A percentile compares a stretch with the other conserved stretches of the same genome.
Conservation (phyloP, 2,797 vertebrate genomes). For the Balearica regulorum region DNA sequence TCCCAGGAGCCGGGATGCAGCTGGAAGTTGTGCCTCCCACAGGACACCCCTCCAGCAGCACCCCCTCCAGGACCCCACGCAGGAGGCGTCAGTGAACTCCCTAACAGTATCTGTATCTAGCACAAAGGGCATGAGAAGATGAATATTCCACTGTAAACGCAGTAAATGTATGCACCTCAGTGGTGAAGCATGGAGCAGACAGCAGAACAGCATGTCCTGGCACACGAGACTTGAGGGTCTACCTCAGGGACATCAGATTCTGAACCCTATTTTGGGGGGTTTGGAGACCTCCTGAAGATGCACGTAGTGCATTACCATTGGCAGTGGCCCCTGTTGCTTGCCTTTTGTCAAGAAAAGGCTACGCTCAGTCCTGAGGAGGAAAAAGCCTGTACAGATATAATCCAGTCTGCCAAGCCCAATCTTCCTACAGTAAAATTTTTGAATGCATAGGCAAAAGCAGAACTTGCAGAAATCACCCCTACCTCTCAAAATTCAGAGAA, state of each 20-base stretch:
- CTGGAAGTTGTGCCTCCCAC: background rate
- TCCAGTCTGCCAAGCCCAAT: background rate
- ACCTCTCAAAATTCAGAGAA: background rate
- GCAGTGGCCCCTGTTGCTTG: background rate
- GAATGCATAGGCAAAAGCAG: background rate
- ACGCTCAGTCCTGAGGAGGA: background rate
- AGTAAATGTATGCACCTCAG: background rate
- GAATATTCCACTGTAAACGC: background rate
- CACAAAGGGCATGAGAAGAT: background rate
- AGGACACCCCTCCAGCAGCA: background rate
- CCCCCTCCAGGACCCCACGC: background rate
- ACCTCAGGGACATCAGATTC: background rate
- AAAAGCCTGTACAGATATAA: background rate
- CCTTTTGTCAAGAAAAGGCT: background rate
- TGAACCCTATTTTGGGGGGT: background rate
- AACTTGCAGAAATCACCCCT: background rate
- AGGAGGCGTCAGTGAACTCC: background rate
- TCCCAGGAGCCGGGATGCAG: background rate
- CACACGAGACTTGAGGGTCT: background rate
- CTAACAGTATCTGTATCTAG: background rate
- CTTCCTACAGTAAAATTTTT: background rate
- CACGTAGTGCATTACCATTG: background rate
- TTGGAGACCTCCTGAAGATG: background rate
- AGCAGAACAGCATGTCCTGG: background rate
- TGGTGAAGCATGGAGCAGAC: background rate